Evolutionary conservation across 2,113 vertebrate genomes (phyloP).

Genomic region (Felis catus): DNA sequence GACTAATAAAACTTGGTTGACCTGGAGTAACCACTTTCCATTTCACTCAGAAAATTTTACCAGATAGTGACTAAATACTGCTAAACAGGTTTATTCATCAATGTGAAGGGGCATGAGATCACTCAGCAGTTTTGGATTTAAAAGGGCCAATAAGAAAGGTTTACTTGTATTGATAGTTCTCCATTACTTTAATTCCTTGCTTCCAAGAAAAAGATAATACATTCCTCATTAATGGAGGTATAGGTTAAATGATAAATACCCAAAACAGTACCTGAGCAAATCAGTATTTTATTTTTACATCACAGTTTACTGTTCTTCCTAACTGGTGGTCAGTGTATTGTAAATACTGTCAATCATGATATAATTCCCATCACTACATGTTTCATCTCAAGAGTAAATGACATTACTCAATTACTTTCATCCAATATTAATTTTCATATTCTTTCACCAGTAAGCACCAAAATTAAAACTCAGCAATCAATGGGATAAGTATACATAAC

Average conservation of each 20-base stretch:
- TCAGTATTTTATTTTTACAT: constrained; percentile 54
- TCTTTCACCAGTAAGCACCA: constrained; percentile 31
- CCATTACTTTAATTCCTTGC: constrained; percentile 11
- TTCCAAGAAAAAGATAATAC: background rate
- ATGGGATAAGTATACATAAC: constrained; percentile 36
- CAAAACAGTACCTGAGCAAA: constrained; percentile 19
- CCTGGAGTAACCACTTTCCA: background rate
- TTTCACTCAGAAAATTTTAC: background rate
- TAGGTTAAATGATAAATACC: background rate
- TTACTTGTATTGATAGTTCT: background rate
- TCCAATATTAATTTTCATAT: constrained; percentile 35
- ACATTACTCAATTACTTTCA: background rate
- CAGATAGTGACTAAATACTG: background rate
- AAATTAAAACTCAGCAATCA: constrained; percentile 39
- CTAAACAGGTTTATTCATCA: background rate
- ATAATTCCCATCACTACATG: background rate
- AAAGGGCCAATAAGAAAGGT: background rate
- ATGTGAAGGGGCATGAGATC: background rate
- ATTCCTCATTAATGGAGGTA: background rate
- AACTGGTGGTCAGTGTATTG: background rate
- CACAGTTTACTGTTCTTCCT: background rate
- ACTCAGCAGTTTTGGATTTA: constrained; percentile 4
- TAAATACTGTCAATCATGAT: background rate
- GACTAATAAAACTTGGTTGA: background rate
- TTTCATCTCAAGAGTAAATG: constrained; percentile 12